phyloP scores from a whole-genome alignment of 2,888 invertebrate species.

The Andrena bucephala region DNA sequence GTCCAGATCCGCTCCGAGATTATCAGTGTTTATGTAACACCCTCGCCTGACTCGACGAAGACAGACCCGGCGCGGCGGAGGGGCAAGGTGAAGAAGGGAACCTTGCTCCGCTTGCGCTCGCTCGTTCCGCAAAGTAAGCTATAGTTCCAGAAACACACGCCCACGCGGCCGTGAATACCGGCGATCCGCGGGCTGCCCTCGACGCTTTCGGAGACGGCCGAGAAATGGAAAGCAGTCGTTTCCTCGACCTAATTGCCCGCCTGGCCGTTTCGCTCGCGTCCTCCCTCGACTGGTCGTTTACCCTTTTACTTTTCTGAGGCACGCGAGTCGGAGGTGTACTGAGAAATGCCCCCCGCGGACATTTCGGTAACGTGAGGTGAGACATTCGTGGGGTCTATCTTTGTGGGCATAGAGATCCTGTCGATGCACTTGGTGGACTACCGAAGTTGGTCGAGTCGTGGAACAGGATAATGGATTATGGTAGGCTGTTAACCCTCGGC shows the following conservation, averaged over 20 bases:
- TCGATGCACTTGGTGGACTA: neutral
- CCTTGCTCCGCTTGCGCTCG: slow-evolving; percentile 17
- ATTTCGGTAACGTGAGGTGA: neutral
- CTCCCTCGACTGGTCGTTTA: slow-evolving; percentile 39
- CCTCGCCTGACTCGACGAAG: slow-evolving; percentile 58
- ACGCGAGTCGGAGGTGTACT: slow-evolving; percentile 1
- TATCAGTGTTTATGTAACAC: slow-evolving; percentile 73
- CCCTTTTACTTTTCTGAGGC: slow-evolving; percentile 50
- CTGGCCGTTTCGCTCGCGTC: slow-evolving; percentile 50
- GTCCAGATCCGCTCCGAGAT: slow-evolving; percentile 66
- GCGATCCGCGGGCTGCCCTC: slow-evolving; percentile 8
- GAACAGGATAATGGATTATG: no score
- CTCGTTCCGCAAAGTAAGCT: slow-evolving; percentile 21
- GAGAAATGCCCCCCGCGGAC: neutral
- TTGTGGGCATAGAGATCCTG: slow-evolving; percentile 9
- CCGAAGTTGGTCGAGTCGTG: neutral
- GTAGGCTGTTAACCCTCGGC: neutral
- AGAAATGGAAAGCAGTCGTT: slow-evolving; percentile 72
- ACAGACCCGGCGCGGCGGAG: slow-evolving; percentile 37
- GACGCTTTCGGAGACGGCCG: slow-evolving; percentile 48
- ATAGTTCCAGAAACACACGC: slow-evolving; percentile 25
- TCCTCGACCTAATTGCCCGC: slow-evolving; percentile 72
- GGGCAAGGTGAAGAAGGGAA: slow-evolving; percentile 28
- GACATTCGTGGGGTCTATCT: neutral
- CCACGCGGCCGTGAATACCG: slow-evolving; percentile 23